Percentiles rank a stretch among this genome's conserved stretches.
These are phyloP conservation scores for Paracanthobrama guichenoti DNA, from an alignment of 2,113 vertebrate species.

Conservation along the genomic window DNA sequence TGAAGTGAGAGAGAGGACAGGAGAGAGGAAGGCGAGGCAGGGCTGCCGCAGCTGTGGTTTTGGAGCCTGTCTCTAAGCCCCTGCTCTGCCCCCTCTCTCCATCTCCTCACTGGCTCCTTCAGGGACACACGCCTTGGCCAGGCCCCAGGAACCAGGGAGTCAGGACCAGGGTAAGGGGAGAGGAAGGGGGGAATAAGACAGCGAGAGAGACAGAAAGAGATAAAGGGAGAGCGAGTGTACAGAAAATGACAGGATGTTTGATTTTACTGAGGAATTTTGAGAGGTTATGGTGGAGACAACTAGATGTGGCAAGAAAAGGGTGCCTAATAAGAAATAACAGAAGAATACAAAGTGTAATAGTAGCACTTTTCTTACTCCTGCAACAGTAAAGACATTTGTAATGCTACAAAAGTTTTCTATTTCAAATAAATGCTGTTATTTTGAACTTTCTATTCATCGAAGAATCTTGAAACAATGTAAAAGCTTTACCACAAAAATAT, in stretches of 20 bases:
- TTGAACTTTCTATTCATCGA: not conserved
- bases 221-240: constrained; percentile 33
- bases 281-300: constrained; percentile 41
- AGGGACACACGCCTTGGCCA: constrained; percentile 76
- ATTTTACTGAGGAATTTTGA: constrained; percentile 27
- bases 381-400: not conserved
- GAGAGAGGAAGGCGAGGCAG: constrained; percentile 46
- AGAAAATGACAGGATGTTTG: constrained; percentile 50
- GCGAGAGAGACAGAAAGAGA: constrained; percentile 62
- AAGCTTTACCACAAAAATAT: not conserved
- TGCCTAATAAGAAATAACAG: not conserved
- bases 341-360: not conserved
- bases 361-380: not conserved
- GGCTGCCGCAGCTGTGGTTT: constrained; percentile 76
- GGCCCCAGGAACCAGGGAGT: constrained; percentile 76
- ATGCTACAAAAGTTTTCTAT: not conserved
- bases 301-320: constrained; percentile 1
- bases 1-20: constrained; percentile 54
- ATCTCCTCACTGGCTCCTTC: constrained; percentile 74
- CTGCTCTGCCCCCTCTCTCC: constrained; percentile 75
- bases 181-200: constrained; percentile 65
- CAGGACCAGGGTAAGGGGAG: constrained; percentile 73
- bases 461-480: not conserved
- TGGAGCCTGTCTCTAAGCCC: constrained; percentile 70
- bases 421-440: constrained; percentile 3